Evolutionary conservation across 2,888 invertebrate species (phyloP).

Genomic region (Eristalis pertinax): DNA sequence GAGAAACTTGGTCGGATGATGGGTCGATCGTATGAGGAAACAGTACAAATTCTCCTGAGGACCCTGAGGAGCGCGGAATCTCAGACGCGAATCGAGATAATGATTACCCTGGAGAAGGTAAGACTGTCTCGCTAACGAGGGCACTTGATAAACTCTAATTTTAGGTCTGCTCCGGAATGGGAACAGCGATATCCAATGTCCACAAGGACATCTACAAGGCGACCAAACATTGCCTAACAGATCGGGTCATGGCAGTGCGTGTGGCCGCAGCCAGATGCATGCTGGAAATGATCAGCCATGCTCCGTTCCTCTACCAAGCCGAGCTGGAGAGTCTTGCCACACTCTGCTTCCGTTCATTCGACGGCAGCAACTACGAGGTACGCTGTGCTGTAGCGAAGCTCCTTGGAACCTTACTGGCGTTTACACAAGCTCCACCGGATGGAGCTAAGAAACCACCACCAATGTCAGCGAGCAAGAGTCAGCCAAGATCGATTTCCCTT

Average conservation of each 20-base stretch:
- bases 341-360: slow-evolving; percentile 94
- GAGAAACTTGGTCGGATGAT: slow-evolving; percentile 99
- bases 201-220: slow-evolving; percentile 96
- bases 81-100: slow-evolving; percentile 97
- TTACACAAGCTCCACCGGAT: slow-evolving; percentile 88
- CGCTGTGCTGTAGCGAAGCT: slow-evolving; percentile 95
- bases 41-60: slow-evolving; percentile 94
- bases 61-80: slow-evolving; percentile 97
- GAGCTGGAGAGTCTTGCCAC: slow-evolving; percentile 96
- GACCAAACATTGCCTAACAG: slow-evolving; percentile 92
- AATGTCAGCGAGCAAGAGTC: slow-evolving; percentile 76
- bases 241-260: slow-evolving; percentile 95
- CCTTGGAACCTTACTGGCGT: slow-evolving; percentile 87
- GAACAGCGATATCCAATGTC: slow-evolving; percentile 92
- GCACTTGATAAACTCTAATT: neutral
- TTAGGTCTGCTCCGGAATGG: slow-evolving; percentile 92
- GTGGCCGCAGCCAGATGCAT: slow-evolving; percentile 96
- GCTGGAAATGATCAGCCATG: slow-evolving; percentile 93
- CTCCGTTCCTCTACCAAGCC: slow-evolving; percentile 91
- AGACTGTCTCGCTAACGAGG: neutral
- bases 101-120: slow-evolving; percentile 97
- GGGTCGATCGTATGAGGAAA: slow-evolving; percentile 99
- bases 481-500: slow-evolving; percentile 85
- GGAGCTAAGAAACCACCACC: slow-evolving; percentile 78
- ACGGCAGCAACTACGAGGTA: slow-evolving; percentile 95